Conservation (phyloP, 2,888 invertebrate species). For the Ditula angustiorana region DNA sequence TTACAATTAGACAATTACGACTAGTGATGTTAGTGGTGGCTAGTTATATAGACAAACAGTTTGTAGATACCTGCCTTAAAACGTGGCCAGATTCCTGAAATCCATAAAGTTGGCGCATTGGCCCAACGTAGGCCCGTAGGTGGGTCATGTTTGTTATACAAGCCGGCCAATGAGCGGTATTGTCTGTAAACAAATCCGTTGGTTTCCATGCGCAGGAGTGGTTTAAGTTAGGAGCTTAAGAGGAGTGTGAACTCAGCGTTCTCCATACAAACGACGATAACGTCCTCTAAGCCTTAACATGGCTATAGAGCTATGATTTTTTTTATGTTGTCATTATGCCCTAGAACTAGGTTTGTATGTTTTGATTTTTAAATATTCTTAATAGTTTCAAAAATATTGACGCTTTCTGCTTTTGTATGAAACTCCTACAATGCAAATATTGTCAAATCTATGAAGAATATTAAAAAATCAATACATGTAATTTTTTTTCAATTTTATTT, state of each 20-base stretch:
- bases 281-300: too few species aligned
- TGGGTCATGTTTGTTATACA: constrained; percentile 61
- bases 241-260: not conserved
- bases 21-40: not conserved
- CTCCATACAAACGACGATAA: not conserved
- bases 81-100: constrained; percentile 3
- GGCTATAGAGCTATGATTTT: too few species aligned
- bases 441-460: too few species aligned
- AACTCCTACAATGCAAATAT: too few species aligned
- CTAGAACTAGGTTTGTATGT: too few species aligned
- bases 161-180: constrained; percentile 75
- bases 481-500: too few species aligned
- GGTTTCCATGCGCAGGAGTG: constrained; percentile 47
- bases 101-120: constrained; percentile 23
- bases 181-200: constrained; percentile 74
- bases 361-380: too few species aligned
- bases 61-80: not conserved
- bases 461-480: too few species aligned
- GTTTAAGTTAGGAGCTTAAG: constrained; percentile 50
- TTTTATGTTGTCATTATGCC: too few species aligned
- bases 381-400: too few species aligned
- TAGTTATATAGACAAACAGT: not conserved
- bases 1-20: too few species aligned
- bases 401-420: too few species aligned
- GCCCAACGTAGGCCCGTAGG: constrained; percentile 46